Percentiles rank a stretch among this genome's conserved stretches.
Evolutionary conservation across 35 echinoderm and acorn worm species (phyloP).

Genomic region (Apostichopus parvimensis): DNA sequence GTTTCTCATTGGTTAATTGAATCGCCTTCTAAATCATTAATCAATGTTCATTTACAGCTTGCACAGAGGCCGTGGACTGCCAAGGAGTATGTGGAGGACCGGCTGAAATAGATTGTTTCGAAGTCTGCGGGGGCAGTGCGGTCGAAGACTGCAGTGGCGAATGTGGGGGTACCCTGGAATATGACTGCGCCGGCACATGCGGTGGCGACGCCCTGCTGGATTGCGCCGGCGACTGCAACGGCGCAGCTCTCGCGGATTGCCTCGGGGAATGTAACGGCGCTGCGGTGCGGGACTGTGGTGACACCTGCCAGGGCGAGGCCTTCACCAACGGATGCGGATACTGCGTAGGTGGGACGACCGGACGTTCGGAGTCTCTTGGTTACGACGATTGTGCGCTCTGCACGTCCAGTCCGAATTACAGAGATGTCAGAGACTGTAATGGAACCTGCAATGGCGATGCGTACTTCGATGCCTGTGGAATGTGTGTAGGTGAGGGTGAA

Average conservation of each 20-base stretch:
- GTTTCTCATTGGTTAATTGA: too few species aligned
- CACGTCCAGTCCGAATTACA: not conserved
- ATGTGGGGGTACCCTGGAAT: not conserved
- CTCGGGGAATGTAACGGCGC: slow-evolving; percentile 58
- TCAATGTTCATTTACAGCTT: not conserved
- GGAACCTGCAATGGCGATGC: slow-evolving; percentile 75
- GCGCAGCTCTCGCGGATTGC: slow-evolving; percentile 53
- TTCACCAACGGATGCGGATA: slow-evolving; percentile 53
- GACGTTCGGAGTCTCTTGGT: slow-evolving; percentile 29
- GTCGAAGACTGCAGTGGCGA: not conserved
- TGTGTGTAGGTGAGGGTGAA: slow-evolving; percentile 74
- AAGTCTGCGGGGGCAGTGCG: not conserved
- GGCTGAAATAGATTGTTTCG: not conserved
- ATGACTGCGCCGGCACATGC: slow-evolving; percentile 5
- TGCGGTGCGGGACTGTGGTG: slow-evolving; percentile 62
- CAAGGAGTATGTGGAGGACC: not conserved
- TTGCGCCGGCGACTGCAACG: slow-evolving; percentile 72
- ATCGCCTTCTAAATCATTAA: too few species aligned
- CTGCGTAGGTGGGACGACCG: slow-evolving; percentile 69
- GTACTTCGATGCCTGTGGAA: slow-evolving; percentile 62
- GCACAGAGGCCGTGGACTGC: not conserved
- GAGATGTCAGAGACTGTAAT: slow-evolving; percentile 62
- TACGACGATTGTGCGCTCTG: slow-evolving; percentile 62
- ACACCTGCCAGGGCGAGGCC: slow-evolving; percentile 55
- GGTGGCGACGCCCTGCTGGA: slow-evolving; percentile 54